A percentile compares a stretch with the other conserved stretches of the same genome.
These are phyloP conservation scores for Erynnis tages DNA, from an alignment of 2,888 invertebrate genomes.

Conservation along the genomic window DNA sequence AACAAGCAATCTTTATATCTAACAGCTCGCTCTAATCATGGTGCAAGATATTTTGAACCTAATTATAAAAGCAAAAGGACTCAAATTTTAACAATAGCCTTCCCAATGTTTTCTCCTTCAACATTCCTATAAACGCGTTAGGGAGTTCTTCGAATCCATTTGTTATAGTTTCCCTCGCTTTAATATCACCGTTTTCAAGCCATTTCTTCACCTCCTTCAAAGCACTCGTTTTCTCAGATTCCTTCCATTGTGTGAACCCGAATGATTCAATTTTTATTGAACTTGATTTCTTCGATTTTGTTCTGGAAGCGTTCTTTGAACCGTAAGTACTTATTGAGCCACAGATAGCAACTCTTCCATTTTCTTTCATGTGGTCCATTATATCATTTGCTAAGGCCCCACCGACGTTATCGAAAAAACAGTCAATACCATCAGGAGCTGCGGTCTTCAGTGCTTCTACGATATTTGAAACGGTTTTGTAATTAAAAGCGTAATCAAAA, in stretches of 20 bases:
- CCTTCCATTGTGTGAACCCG: conserved; percentile 16
- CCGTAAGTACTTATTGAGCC: conserved; percentile 15
- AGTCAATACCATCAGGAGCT: conserved; percentile 86
- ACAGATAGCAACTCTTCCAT: conserved; percentile 18
- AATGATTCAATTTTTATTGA: conserved; percentile 19
- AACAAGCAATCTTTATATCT: conserved; percentile 17
- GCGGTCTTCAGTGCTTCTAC: conserved; percentile 77
- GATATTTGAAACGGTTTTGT: conserved; percentile 82
- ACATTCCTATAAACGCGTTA: conserved; percentile 22
- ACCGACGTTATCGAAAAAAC: conserved; percentile 86
- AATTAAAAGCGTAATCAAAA: conserved; percentile 87
- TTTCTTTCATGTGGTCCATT: conserved; percentile 7
- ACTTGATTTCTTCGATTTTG: conserved; percentile 14
- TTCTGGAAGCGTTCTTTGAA: conserved; percentile 3
- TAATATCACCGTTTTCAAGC: conserved; percentile 25
- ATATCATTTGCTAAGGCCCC: conserved; percentile 1
- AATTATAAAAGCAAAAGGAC: conserved; percentile 6
- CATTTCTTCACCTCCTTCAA: conserved; percentile 20
- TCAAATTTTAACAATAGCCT: conserved; percentile 18
- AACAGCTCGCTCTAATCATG: neutral
- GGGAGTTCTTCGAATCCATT: conserved; percentile 22
- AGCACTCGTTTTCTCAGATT: conserved; percentile 13
- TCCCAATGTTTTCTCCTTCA: conserved; percentile 25
- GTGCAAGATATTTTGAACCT: conserved; percentile 11
- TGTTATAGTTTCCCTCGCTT: conserved; percentile 23